Evolutionary conservation across 1,140 invertebrate species (phyloP).

Genomic region (Rhysida immarginata): DNA sequence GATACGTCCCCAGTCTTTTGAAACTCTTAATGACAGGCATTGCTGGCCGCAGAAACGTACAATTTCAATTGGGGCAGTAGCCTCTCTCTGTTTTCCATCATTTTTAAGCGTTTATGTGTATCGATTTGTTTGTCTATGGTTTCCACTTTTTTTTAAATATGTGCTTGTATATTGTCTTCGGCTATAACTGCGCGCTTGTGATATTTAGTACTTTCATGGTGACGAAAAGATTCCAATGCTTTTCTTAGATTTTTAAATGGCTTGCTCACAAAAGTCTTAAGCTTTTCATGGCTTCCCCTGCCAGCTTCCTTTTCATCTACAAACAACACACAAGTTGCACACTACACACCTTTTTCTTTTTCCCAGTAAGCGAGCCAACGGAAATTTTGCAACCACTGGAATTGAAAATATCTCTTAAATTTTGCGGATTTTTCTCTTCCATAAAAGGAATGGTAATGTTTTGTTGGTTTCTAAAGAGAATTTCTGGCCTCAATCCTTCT

Average conservation of each 20-base stretch:
- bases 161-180: background rate
- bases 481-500: too few relatives aligned
- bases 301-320: background rate
- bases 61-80: constrained; percentile 15
- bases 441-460: too few relatives aligned
- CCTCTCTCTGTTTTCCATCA: constrained; percentile 18
- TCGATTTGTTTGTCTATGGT: background rate
- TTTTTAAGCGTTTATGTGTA: constrained; percentile 8
- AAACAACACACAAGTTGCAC: background rate
- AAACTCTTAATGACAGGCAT: constrained; percentile 20
- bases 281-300: background rate
- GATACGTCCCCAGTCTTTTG: constrained; percentile 18
- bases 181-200: constrained; percentile 13
- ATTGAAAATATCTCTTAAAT: constrained; percentile 31
- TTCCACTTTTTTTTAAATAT: constrained; percentile 11
- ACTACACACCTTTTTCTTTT: background rate
- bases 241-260: constrained; percentile 14
- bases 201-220: constrained; percentile 15
- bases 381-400: constrained; percentile 44
- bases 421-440: too few relatives aligned
- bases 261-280: background rate
- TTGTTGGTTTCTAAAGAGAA: too few relatives aligned
- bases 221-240: constrained; percentile 13
- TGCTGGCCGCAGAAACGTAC: constrained; percentile 20
- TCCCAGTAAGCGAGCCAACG: background rate